Percentiles rank a stretch among this genome's conserved stretches.
Evolutionary conservation across 1,140 invertebrate genomes (phyloP).

Genomic region (Caenorhabditis remanei): DNA sequence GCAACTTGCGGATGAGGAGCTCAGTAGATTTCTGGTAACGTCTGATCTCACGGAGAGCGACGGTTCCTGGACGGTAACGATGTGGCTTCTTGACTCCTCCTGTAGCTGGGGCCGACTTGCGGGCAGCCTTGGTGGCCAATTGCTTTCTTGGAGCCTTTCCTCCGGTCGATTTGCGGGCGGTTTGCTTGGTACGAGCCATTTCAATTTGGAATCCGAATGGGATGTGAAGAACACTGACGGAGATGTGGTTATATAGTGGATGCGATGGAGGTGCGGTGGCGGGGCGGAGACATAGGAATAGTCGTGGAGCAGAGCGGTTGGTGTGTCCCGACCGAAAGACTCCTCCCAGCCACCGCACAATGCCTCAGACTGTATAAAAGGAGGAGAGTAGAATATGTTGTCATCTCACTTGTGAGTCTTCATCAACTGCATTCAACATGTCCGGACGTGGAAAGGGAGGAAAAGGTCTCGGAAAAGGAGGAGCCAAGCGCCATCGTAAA

Average conservation of each 20-base stretch:
- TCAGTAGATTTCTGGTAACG: slow-evolving; percentile 84
- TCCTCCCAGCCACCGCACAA: too few relatives aligned
- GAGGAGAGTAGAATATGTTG: too few relatives aligned
- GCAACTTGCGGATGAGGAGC: slow-evolving; percentile 81
- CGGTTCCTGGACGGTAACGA: slow-evolving; percentile 78
- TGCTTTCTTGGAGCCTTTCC: slow-evolving; percentile 80
- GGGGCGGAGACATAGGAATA: too few relatives aligned
- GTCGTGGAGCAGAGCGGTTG: too few relatives aligned
- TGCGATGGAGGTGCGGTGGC: too few relatives aligned
- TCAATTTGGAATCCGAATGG: slow-evolving; percentile 17
- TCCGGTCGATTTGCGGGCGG: slow-evolving; percentile 82
- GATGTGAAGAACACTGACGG: background rate
- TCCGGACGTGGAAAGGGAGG: slow-evolving; percentile 83
- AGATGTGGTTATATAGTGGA: too few relatives aligned
- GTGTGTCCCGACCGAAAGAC: too few relatives aligned
- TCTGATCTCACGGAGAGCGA: slow-evolving; percentile 79
- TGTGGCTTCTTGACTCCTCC: slow-evolving; percentile 86
- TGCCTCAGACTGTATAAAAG: background rate
- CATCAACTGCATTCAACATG: slow-evolving; percentile 78
- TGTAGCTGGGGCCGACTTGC: slow-evolving; percentile 78
- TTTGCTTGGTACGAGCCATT: slow-evolving; percentile 90
- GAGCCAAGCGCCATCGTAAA: slow-evolving; percentile 83
- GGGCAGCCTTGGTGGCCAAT: slow-evolving; percentile 80
- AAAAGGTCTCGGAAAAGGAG: slow-evolving; percentile 83
- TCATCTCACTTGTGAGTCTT: slow-evolving; percentile 38